Percentiles rank a stretch among this genome's conserved stretches.
Evolutionary conservation across 2,113 vertebrate species (phyloP).

Genomic region (Arvicanthis niloticus): DNA sequence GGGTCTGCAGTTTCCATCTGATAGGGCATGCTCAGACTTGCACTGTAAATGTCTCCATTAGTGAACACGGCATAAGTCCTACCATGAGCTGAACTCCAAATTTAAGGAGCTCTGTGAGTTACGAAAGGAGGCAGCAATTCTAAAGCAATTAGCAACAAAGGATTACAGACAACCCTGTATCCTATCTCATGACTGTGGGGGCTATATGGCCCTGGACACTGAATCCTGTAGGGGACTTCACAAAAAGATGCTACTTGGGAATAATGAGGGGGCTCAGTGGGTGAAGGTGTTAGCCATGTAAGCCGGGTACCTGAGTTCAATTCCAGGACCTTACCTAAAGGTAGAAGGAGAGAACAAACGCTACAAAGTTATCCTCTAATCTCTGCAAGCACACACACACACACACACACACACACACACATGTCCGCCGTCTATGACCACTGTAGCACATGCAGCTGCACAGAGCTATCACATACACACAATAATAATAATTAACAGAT

Average conservation of each 20-base stretch:
- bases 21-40: too few relatives aligned
- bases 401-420: background rate
- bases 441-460: background rate
- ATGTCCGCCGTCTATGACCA: background rate
- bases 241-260: background rate
- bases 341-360: background rate
- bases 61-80: background rate
- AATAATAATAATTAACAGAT: background rate
- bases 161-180: background rate
- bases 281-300: too few relatives aligned
- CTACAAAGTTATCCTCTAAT: background rate
- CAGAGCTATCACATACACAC: background rate
- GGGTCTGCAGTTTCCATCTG: background rate
- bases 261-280: background rate
- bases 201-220: background rate
- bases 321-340: background rate
- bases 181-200: fast-evolving
- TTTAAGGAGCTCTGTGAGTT: background rate
- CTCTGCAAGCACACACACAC: background rate
- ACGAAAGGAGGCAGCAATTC: background rate
- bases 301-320: background rate
- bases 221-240: background rate
- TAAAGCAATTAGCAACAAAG: background rate
- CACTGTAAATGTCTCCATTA: background rate
- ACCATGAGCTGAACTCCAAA: background rate